Evolutionary conservation across 1,140 invertebrate genomes (phyloP), one percentile per base, ranked within the genome.

Genomic region (Drosophila lacertosa): DNA sequence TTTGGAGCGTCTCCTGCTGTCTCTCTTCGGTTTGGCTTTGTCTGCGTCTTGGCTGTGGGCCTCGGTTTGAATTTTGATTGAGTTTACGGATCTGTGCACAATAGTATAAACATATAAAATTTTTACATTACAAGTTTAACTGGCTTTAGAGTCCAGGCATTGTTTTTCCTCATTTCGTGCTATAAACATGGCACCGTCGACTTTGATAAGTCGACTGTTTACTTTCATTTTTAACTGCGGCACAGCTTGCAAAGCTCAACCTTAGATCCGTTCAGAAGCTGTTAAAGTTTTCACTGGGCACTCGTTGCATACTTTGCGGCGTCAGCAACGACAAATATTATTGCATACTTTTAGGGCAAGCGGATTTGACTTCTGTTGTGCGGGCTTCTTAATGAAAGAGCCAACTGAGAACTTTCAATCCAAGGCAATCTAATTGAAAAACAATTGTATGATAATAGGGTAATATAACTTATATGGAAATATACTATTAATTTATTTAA

Each of bases 101-200:
- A 26, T 18, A 26, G 9, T 16, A 29, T 15, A 26, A 4, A 32
- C 9, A 29, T 29, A 15, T 32, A 18, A n/a, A 24, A 33, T 40
- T 26, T n/a, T 29, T 33, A 47, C 60, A 35, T 42, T 48, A 58
- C 66, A 48, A 57, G 70, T 79, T 58, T 50, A 66, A 81, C 77
- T 60, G 68, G 77, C 62, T 81, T 13, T 33, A 35, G 62, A 74
- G 42, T 82, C 73, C 68, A 74, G 54, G 78, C 68, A 65, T 77
- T 64, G 44, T 81, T 80, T 44, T 75, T 80, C 72, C 77, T 80
- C 60, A 72, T 80, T 80, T 80, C 57, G 48, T 57, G 39, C 37
- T 57, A 55, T 37, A 55, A 42, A 42, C 64, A 51, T 60, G n/a
- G 57, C 22, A 47, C n/a, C 9, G 47, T 40, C 51, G 48, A 72